Percentiles rank a stretch among this genome's conserved stretches.
These are phyloP conservation scores for Hydrotaea cyrtoneurina DNA, from an alignment of 2,888 invertebrate genomes.

Conservation along the genomic window DNA sequence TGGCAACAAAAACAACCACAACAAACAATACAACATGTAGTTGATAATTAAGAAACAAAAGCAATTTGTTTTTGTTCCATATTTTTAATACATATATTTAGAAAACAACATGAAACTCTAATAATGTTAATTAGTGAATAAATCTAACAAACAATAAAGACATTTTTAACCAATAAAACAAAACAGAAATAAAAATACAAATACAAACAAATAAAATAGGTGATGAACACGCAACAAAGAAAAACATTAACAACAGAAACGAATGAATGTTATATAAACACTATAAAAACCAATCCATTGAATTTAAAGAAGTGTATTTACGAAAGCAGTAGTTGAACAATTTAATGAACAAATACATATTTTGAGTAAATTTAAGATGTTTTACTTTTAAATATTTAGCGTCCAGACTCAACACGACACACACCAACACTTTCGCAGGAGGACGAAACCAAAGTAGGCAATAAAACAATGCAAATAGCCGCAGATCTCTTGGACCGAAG, in stretches of 20 bases:
- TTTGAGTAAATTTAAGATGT: conserved; percentile 61
- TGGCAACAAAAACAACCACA: no score
- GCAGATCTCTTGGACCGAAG: no score
- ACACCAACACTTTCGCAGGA: no score
- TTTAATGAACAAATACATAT: conserved; percentile 59
- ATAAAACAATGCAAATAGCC: no score
- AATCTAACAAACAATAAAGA: conserved; percentile 49
- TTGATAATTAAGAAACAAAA: conserved; percentile 26
- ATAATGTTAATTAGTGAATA: conserved; percentile 39
- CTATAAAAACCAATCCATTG: conserved; percentile 41
- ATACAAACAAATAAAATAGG: conserved; percentile 23
- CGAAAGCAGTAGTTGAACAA: conserved; percentile 56
- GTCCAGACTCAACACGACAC: conserved; percentile 13
- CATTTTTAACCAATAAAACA: conserved; percentile 51
- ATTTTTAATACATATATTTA: conserved; percentile 30
- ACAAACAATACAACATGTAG: conserved; percentile 25
- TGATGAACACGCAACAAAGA: background rate
- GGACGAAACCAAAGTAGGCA: conserved; percentile 16
- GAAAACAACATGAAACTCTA: conserved; percentile 24
- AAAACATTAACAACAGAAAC: conserved; percentile 44
- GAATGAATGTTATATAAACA: conserved; percentile 38
- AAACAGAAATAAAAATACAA: background rate
- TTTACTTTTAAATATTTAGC: conserved; percentile 59
- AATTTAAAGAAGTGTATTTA: conserved; percentile 55
- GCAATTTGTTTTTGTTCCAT: conserved; percentile 40